Evolutionary conservation across 92 coral and sea anemone species (phyloP).

Genomic region (Nematostella vectensis): DNA sequence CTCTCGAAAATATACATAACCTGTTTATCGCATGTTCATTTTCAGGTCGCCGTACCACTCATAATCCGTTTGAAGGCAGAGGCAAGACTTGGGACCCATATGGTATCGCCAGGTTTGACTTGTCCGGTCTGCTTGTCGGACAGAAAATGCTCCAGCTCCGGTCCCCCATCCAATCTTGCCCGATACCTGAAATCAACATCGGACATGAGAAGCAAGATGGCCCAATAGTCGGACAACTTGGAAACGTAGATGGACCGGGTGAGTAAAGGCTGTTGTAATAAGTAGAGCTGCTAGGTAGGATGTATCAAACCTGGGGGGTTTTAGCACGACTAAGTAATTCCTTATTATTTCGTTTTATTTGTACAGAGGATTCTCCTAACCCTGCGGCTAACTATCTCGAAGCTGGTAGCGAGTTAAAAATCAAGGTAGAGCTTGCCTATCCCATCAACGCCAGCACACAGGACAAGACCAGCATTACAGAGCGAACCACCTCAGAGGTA

Average conservation of each 20-base stretch:
- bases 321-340: background rate
- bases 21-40: no score
- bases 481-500: constrained; percentile 52
- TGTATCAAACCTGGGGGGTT: no score
- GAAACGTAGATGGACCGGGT: constrained; percentile 98
- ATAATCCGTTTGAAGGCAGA: constrained; percentile 83
- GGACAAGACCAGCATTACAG: no score
- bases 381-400: constrained; percentile 84
- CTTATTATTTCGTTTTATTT: background rate
- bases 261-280: background rate
- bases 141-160: constrained; percentile 63
- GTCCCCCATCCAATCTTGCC: constrained; percentile 78
- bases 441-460: constrained; percentile 57
- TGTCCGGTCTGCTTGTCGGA: constrained; percentile 79
- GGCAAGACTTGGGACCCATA: constrained; percentile 90
- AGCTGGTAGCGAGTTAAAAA: constrained; percentile 81
- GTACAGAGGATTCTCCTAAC: constrained; percentile 69
- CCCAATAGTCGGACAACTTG: constrained; percentile 66
- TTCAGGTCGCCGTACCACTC: constrained; percentile 91
- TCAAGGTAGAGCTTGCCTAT: constrained; percentile 75
- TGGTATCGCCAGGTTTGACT: constrained; percentile 87
- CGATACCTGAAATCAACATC: constrained; percentile 68
- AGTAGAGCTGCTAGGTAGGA: no score
- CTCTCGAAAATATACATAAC: no score
- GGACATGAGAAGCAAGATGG: constrained; percentile 89